Percentiles rank a stretch among this genome's conserved stretches.
Evolutionary conservation across 2,888 invertebrate genomes (phyloP).

Genomic region (Drosophila rellima): DNA sequence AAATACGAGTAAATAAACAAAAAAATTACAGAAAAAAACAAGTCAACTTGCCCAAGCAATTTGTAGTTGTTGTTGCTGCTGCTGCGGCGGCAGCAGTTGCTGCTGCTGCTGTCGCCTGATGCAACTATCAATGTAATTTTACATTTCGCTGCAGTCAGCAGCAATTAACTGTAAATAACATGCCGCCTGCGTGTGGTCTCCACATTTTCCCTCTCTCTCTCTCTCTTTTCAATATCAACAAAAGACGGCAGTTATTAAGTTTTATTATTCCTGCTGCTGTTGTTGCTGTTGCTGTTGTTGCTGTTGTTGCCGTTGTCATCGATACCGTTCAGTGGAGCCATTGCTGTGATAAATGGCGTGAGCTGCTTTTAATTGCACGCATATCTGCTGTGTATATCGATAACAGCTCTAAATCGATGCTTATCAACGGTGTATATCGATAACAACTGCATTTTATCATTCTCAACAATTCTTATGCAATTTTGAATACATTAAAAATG

Average conservation of each 20-base stretch:
- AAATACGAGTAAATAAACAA: constrained; percentile 55
- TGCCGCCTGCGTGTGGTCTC: constrained; percentile 69
- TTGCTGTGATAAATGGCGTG: constrained; percentile 66
- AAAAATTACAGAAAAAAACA: constrained; percentile 47
- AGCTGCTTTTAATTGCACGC: constrained; percentile 54
- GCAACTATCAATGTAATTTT: constrained; percentile 74
- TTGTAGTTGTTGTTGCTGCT: constrained; percentile 34
- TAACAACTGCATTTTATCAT: constrained; percentile 9
- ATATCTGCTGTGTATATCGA: constrained; percentile 53
- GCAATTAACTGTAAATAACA: constrained; percentile 80
- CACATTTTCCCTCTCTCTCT: constrained; percentile 5
- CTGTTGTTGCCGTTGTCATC: constrained; percentile 58
- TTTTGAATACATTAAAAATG: too few relatives aligned
- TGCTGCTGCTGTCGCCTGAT: constrained; percentile 53
- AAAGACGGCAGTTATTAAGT: constrained; percentile 46
- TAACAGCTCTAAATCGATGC: constrained; percentile 27
- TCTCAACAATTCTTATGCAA: background rate
- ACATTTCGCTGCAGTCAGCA: constrained; percentile 70
- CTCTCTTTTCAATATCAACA: constrained; percentile 50
- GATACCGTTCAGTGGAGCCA: constrained; percentile 40
- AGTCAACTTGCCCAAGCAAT: constrained; percentile 35
- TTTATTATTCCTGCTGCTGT: constrained; percentile 45
- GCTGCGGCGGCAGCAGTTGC: constrained; percentile 19
- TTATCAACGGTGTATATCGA: constrained; percentile 28
- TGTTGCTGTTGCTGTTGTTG: constrained; percentile 21